These are phyloP conservation scores for Megathymus violae DNA, from an alignment of 1,140 invertebrate genomes.

Conservation along the genomic window DNA sequence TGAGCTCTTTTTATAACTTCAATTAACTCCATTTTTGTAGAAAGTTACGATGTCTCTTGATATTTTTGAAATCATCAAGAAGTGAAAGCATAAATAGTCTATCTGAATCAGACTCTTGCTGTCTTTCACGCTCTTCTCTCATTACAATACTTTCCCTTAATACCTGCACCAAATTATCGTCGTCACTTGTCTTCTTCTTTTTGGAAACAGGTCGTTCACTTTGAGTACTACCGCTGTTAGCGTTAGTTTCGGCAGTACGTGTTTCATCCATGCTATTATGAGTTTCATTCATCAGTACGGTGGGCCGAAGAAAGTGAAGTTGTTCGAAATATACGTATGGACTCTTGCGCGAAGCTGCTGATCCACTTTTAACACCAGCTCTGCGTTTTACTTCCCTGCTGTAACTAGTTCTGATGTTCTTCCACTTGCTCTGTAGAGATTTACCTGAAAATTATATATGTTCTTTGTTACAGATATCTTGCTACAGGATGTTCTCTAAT, in stretches of 20 bases:
- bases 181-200: slow-evolving; percentile 37
- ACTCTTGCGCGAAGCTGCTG: slow-evolving; percentile 35
- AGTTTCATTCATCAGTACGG: slow-evolving; percentile 35
- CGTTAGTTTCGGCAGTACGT: slow-evolving; percentile 31
- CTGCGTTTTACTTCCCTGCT: slow-evolving; percentile 18
- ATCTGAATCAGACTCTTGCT: slow-evolving; percentile 36
- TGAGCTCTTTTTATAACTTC: too few relatives aligned
- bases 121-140: slow-evolving; percentile 35
- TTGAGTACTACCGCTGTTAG: slow-evolving; percentile 35
- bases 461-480: slow-evolving; percentile 32
- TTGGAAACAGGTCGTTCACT: slow-evolving; percentile 33
- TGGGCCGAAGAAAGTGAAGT: slow-evolving; percentile 35
- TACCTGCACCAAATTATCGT: slow-evolving; percentile 34
- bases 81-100: slow-evolving; percentile 35
- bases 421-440: slow-evolving; percentile 10
- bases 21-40: too few relatives aligned
- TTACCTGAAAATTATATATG: too few relatives aligned
- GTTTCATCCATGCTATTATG: slow-evolving; percentile 34
- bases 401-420: slow-evolving; percentile 26
- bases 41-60: slow-evolving; percentile 35
- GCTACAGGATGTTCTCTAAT: slow-evolving; percentile 31
- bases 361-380: slow-evolving; percentile 28
- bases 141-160: slow-evolving; percentile 37
- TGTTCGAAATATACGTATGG: slow-evolving; percentile 38
- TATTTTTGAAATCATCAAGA: slow-evolving; percentile 36